These are phyloP conservation scores for Drosophila lacertosa DNA, from an alignment of 1,140 invertebrate genomes.

Conservation along the genomic window DNA sequence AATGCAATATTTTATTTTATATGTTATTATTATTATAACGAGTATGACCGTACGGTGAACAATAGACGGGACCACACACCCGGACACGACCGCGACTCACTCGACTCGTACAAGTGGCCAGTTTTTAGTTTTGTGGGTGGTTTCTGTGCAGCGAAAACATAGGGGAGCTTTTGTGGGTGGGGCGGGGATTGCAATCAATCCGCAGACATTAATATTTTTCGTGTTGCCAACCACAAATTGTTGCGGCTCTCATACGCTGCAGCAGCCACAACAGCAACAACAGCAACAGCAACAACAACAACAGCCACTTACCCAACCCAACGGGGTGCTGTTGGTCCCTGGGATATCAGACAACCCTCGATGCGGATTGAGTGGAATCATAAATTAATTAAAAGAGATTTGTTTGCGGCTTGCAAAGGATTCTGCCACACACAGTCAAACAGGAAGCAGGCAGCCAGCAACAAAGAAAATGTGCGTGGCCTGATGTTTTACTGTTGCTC, in stretches of 20 bases:
- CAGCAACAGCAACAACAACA: conserved; percentile 6
- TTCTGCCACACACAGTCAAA: conserved; percentile 62
- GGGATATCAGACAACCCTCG: conserved; percentile 66
- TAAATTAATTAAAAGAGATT: conserved; percentile 84
- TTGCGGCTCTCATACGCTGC: conserved; percentile 59
- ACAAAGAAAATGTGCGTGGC: conserved; percentile 75
- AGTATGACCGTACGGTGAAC: conserved; percentile 29
- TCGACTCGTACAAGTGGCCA: conserved; percentile 71
- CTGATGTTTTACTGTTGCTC: conserved; percentile 22
- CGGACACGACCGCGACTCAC: conserved; percentile 11
- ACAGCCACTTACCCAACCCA: conserved; percentile 42
- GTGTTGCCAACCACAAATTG: conserved; percentile 81
- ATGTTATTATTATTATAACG: conserved; percentile 75
- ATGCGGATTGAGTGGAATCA: conserved; percentile 83
- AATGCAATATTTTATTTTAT: conserved; percentile 77
- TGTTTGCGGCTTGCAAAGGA: conserved; percentile 83
- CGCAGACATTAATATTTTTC: conserved; percentile 83
- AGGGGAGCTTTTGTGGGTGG: background rate
- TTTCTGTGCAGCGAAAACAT: background rate
- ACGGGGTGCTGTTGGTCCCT: conserved; percentile 1
- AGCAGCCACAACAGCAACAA: conserved; percentile 9
- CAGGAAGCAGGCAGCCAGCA: conserved; percentile 42
- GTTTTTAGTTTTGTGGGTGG: conserved; percentile 40
- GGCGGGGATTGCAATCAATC: conserved; percentile 72
- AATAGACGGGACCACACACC: conserved; percentile 56